A percentile compares a stretch with the other conserved stretches of the same genome.
Evolutionary conservation across 2,113 vertebrate genomes (phyloP).

Genomic region (Sceloporus undulatus): DNA sequence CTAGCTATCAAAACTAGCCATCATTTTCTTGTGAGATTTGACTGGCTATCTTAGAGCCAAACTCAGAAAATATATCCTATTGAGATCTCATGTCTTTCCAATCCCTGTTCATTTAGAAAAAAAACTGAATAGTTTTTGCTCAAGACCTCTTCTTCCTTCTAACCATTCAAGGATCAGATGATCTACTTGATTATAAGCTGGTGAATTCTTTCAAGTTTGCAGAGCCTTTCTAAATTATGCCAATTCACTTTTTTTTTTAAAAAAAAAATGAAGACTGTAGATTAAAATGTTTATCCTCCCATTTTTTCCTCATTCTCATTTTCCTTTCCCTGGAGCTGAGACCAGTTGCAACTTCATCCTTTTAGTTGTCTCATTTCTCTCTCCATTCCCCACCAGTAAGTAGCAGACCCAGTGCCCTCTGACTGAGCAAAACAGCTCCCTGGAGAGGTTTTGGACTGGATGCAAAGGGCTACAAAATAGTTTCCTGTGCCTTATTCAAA

Average conservation of each 20-base stretch:
- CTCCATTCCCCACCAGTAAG: no score
- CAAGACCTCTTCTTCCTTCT: background rate
- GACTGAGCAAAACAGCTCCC: no score
- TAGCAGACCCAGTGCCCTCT: no score
- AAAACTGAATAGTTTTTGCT: background rate
- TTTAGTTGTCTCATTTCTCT: no score
- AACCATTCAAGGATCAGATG: background rate
- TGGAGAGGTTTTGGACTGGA: no score
- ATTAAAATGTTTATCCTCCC: background rate
- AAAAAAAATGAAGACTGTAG: background rate
- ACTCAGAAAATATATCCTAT: conserved; percentile 19
- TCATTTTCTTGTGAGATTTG: conserved; percentile 21
- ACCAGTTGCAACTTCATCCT: no score
- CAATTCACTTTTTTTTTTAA: background rate
- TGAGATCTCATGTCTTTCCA: background rate
- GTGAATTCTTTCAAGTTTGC: background rate
- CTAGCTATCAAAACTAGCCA: conserved; percentile 32
- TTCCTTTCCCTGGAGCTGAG: no score
- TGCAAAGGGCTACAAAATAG: no score
- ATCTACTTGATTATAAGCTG: background rate
- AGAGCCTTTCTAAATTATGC: background rate
- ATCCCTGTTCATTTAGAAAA: background rate
- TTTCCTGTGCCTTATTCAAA: no score
- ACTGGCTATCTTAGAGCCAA: background rate
- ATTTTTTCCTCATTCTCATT: background rate